Percentiles rank a stretch among this genome's conserved stretches.
Conservation (phyloP, 2,797 vertebrate species). For the Knipowitschia caucasica region DNA sequence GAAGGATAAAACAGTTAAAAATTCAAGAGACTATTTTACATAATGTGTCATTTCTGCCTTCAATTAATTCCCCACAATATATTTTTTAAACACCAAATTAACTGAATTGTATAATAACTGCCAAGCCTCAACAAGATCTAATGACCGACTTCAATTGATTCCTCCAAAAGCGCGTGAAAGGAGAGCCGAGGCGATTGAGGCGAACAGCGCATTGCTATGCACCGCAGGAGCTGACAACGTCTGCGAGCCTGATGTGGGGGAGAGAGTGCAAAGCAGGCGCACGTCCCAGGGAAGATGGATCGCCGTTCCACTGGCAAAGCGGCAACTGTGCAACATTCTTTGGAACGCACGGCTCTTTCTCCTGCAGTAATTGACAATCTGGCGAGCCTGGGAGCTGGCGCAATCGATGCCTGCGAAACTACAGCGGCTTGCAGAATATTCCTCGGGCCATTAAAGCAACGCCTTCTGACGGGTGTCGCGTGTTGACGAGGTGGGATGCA, state of each 20-base stretch:
- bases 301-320: slow-evolving; percentile 53
- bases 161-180: background rate
- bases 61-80: too few species aligned
- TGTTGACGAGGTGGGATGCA: slow-evolving; percentile 5
- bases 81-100: too few species aligned
- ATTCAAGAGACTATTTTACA: too few species aligned
- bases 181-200: slow-evolving; percentile 43
- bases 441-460: slow-evolving; percentile 17
- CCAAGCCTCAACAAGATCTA: slow-evolving; percentile 12
- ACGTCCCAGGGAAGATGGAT: slow-evolving; percentile 67
- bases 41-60: too few species aligned
- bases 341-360: slow-evolving; percentile 36
- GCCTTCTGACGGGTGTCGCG: slow-evolving; percentile 23
- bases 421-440: slow-evolving; percentile 33
- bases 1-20: too few species aligned
- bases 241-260: slow-evolving; percentile 51
- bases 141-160: slow-evolving; percentile 18
- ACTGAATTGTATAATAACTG: slow-evolving; percentile 23
- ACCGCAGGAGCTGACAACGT: slow-evolving; percentile 59
- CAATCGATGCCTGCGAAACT: slow-evolving; percentile 39
- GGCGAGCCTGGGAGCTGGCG: slow-evolving; percentile 35
- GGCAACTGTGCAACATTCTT: slow-evolving; percentile 57
- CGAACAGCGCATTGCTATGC: slow-evolving; percentile 36
- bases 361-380: slow-evolving; percentile 48
- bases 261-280: slow-evolving; percentile 59